A percentile compares a stretch with the other conserved stretches of the same genome.
Evolutionary conservation across 2,888 invertebrate genomes (phyloP).

Genomic region (Tillus elongatus): DNA sequence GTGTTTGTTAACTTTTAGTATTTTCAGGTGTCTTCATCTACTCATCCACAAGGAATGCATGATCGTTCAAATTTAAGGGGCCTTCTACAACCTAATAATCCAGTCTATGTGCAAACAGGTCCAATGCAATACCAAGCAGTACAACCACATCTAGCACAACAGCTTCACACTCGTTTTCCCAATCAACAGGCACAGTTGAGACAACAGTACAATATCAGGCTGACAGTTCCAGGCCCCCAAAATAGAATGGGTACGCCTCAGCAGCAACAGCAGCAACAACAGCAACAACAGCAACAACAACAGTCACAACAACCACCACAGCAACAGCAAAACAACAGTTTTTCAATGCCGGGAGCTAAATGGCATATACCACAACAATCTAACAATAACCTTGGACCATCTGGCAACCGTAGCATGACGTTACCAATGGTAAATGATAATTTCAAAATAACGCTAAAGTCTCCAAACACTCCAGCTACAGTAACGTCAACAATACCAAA

Average conservation of each 20-base stretch:
- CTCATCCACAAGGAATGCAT: conserved; percentile 49
- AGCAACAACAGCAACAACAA: conserved; percentile 31
- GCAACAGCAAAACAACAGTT: conserved; percentile 15
- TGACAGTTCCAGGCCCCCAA: conserved; percentile 38
- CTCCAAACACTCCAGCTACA: conserved; percentile 36
- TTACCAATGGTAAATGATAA: conserved; percentile 46
- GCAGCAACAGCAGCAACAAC: conserved; percentile 26
- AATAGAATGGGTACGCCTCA: conserved; percentile 27
- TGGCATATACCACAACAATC: conserved; percentile 69
- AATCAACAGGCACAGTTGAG: conserved; percentile 21
- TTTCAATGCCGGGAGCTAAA: conserved; percentile 48
- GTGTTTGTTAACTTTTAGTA: no score
- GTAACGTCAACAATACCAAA: conserved; percentile 77
- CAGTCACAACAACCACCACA: conserved; percentile 18
- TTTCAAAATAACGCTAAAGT: conserved; percentile 60
- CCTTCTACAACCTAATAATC: conserved; percentile 37
- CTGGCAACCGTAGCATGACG: conserved; percentile 24
- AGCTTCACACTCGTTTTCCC: conserved; percentile 33
- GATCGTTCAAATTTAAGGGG: conserved; percentile 39
- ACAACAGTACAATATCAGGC: conserved; percentile 20
- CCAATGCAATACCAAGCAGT: conserved; percentile 41
- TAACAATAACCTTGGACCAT: conserved; percentile 16
- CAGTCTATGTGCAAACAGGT: conserved; percentile 41
- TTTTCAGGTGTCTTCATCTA: conserved; percentile 51
- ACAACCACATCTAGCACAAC: conserved; percentile 38